Conservation (phyloP, 2,888 invertebrate genomes). For the Drosophila lacicola region DNA sequence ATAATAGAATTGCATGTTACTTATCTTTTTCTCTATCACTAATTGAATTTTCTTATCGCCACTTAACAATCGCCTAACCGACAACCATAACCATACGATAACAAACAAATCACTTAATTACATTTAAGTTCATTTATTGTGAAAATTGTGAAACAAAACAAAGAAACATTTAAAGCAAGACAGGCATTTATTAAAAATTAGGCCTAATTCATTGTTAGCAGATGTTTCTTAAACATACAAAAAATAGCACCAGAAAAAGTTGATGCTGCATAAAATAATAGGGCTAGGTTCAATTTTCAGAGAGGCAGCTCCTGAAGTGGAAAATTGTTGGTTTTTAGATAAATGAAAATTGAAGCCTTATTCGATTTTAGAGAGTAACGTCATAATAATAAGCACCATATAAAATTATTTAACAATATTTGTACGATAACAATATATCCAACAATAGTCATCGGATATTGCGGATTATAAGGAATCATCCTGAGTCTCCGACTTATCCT, state of each 20-base stretch:
- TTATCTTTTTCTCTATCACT: constrained; percentile 14
- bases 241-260: too few relatives aligned
- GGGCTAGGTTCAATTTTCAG: too few relatives aligned
- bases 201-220: too few relatives aligned
- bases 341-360: background rate
- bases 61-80: background rate
- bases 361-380: background rate
- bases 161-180: background rate
- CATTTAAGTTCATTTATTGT: constrained; percentile 13
- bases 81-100: background rate
- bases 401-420: constrained; percentile 13
- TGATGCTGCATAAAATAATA: too few relatives aligned
- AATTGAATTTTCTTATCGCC: constrained; percentile 21
- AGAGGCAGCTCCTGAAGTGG: too few relatives aligned
- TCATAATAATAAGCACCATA: constrained; percentile 1
- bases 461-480: background rate
- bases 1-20: constrained; percentile 11
- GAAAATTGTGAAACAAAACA: constrained; percentile 9
- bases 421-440: constrained; percentile 3
- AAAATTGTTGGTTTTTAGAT: too few relatives aligned
- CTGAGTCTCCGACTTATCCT: background rate
- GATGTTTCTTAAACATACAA: too few relatives aligned
- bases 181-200: background rate
- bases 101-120: background rate
- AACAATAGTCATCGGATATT: background rate